Evolutionary conservation across 2,888 invertebrate genomes (phyloP), one percentile per base, ranked within the genome.

Genomic region (Smittia aterrima): DNA sequence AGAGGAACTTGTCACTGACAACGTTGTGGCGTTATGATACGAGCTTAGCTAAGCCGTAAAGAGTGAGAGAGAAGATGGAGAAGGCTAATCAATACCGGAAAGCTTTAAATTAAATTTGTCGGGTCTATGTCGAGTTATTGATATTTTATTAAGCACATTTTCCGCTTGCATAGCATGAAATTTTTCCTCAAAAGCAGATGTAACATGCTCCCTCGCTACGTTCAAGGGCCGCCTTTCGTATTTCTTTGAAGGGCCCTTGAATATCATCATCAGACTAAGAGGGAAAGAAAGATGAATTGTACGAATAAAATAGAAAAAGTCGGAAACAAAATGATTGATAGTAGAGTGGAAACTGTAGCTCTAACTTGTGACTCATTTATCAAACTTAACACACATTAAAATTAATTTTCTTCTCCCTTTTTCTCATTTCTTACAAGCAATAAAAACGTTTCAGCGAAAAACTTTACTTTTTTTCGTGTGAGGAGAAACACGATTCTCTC

Each of bases 161-260:
- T 58, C 58, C 18, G 58, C 58, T 58, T 58, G 58, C 58, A 58
- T 58, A 20, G 58, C 58, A 58, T 58, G 58, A 58, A 58, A 58
- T 58, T 22, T 18, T 58, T 58, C 18, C 16, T 47, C 22, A 9
- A 58, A 47, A 47, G 47, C 58, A 58, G 22, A n/a, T 58, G 22
- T 58, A 20, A 4, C 4, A 58, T 58, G 47, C 58, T 9, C n/a
- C 7, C 58, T 18, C 58, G 20, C 4, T 9, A 47, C 4, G 16
- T 47, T 7, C 11, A 9, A 47, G 4, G 16, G 3, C 58, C 22
- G 58, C 58, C 58, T 18, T 38, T 16, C 22, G 22, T 58, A 58
- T 58, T 58, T 58, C 22, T n/a, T 20, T 9, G 22, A 58, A 58
- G 18, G 18, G 58, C 58, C 18, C 58, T 58, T 58, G 20, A 58